phyloP scores from a whole-genome alignment of 2,797 vertebrate species.

The Phataginus tricuspis region DNA sequence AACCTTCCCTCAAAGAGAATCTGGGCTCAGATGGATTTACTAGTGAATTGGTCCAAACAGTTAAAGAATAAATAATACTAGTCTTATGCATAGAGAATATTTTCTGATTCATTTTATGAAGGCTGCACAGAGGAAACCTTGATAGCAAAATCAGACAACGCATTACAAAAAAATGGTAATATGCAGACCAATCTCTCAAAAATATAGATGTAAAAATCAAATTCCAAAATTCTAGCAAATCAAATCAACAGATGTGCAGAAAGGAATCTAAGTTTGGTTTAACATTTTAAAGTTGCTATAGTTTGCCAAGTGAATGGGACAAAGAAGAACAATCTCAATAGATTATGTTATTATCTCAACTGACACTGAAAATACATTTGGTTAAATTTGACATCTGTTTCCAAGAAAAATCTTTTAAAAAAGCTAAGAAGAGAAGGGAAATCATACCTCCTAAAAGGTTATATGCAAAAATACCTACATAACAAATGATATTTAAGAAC shows the following conservation, averaged over 20 bases:
- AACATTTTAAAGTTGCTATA: not conserved
- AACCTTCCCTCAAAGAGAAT: not conserved
- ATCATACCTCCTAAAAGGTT: not conserved
- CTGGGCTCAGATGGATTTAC: not conserved
- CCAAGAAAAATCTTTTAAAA: not conserved
- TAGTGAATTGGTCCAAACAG: not conserved
- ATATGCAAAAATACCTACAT: not conserved
- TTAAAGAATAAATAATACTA: not conserved
- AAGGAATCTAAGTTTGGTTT: not conserved
- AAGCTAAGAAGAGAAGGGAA: not conserved
- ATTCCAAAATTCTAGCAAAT: not conserved
- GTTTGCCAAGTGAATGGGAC: not conserved
- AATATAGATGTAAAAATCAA: not conserved
- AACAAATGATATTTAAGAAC: not conserved
- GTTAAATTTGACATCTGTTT: constrained; percentile 21
- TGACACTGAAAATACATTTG: not conserved
- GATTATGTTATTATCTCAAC: not conserved
- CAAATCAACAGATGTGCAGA: not conserved
- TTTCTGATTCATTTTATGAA: constrained; percentile 2
- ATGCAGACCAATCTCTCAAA: not conserved
- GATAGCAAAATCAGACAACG: not conserved
- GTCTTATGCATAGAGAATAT: not conserved
- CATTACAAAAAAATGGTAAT: not conserved
- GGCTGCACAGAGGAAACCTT: not conserved
- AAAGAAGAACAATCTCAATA: not conserved